phyloP scores from a whole-genome alignment of 2,888 invertebrate genomes.

The Allophyes oxyacanthae region DNA sequence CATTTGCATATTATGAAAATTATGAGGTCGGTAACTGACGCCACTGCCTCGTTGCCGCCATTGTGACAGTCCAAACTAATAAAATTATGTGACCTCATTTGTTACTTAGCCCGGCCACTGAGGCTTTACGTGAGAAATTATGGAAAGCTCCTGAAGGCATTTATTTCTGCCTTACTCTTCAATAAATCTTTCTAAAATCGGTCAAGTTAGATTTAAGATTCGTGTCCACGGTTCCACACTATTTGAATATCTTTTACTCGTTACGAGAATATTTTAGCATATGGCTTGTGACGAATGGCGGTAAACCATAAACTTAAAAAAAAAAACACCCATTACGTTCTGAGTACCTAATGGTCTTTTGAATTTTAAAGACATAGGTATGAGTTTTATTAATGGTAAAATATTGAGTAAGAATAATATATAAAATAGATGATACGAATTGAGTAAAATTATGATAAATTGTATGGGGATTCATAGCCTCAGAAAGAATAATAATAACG shows the following conservation, averaged over 20 bases:
- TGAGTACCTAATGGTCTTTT: not conserved
- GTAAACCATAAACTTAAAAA: constrained; percentile 8
- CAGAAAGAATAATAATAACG: too few species aligned
- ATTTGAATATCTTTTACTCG: constrained; percentile 23
- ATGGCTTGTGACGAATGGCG: constrained; percentile 6
- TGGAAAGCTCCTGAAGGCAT: constrained; percentile 68
- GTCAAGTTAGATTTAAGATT: constrained; percentile 62
- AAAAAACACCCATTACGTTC: too few species aligned
- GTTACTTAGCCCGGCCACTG: constrained; percentile 62
- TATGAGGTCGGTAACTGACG: constrained; percentile 51
- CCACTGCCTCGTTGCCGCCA: constrained; percentile 25
- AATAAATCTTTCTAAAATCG: constrained; percentile 72
- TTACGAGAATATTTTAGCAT: constrained; percentile 19
- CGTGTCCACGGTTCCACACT: constrained; percentile 24
- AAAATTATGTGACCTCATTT: constrained; percentile 78
- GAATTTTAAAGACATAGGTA: too few species aligned
- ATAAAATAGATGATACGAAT: not conserved
- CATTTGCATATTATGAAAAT: constrained; percentile 62
- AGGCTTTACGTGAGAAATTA: constrained; percentile 72
- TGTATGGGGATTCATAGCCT: too few species aligned
- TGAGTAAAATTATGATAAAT: constrained; percentile 23
- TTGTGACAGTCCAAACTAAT: constrained; percentile 66
- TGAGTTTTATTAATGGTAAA: too few species aligned
- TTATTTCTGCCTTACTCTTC: constrained; percentile 67
- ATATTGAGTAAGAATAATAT: too few species aligned